Percentiles rank a stretch among this genome's conserved stretches.
These are phyloP conservation scores for Manis pentadactyla DNA, from an alignment of 2,797 vertebrate genomes.

Conservation along the genomic window DNA sequence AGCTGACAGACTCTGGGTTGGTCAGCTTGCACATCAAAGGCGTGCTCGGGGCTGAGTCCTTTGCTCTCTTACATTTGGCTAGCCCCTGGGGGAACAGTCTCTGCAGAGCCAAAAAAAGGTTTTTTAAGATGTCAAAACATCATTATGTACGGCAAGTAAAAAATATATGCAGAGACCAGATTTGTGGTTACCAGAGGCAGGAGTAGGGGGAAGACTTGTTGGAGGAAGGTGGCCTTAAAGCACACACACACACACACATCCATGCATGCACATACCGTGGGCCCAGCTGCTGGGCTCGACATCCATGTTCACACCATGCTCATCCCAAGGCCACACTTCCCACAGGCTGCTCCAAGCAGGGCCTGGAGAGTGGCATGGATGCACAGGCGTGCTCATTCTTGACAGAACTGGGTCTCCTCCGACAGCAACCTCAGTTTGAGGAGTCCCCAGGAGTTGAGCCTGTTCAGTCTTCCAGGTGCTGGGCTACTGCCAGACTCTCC, in stretches of 20 bases:
- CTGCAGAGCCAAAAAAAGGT: neutral
- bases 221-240: neutral
- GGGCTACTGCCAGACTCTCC: neutral
- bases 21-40: neutral
- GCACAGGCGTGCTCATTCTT: neutral
- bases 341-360: rapidly evolving
- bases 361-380: neutral
- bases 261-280: too few relatives aligned
- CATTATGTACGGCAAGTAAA: neutral
- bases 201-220: neutral
- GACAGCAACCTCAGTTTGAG: neutral
- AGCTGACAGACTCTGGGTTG: neutral
- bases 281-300: neutral
- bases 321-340: neutral
- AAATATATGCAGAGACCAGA: neutral
- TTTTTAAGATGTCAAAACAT: neutral
- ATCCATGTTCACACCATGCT: neutral
- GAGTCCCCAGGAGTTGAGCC: neutral
- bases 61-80: neutral
- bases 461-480: neutral
- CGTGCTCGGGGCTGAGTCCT: neutral
- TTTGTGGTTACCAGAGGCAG: neutral
- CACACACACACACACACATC: too few relatives aligned
- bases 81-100: neutral
- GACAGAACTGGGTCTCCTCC: neutral